A percentile compares a stretch with the other conserved stretches of the same genome.
Evolutionary conservation across 2,113 vertebrate species (phyloP).

Genomic region (Gobius niger): DNA sequence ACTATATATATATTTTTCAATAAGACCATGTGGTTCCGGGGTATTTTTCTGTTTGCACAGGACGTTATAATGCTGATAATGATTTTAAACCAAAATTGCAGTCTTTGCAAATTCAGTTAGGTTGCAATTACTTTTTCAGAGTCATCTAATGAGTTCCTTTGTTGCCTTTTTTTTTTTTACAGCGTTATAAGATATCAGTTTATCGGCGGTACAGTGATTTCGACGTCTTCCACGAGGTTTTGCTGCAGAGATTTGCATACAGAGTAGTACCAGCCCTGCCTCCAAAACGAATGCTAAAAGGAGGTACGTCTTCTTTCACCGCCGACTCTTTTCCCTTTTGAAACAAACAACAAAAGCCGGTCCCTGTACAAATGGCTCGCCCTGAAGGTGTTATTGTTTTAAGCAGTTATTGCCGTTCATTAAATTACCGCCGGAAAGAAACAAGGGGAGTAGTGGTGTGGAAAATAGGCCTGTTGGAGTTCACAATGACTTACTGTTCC

Average conservation of each 20-base stretch:
- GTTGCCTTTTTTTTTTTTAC: not conserved
- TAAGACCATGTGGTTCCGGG: no score
- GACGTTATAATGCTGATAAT: no score
- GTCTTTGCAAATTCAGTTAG: no score
- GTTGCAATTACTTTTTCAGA: not conserved
- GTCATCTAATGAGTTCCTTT: not conserved
- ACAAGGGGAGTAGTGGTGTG: slow-evolving; percentile 16
- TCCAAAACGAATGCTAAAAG: slow-evolving; percentile 91
- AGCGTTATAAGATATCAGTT: slow-evolving; percentile 89
- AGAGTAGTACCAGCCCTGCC: slow-evolving; percentile 92
- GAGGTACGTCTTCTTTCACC: slow-evolving; percentile 77
- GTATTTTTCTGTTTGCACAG: no score
- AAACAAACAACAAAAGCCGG: not conserved
- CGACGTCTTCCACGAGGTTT: slow-evolving; percentile 91
- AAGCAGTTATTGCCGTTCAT: slow-evolving; percentile 22
- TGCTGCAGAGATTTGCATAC: slow-evolving; percentile 93
- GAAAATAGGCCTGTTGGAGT: slow-evolving; percentile 33
- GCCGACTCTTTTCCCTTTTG: not conserved
- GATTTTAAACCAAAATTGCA: no score
- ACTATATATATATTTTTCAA: no score
- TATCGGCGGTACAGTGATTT: slow-evolving; percentile 94
- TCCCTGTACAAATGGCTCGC: not conserved
- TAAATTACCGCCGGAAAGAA: slow-evolving; percentile 17
- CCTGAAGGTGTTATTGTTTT: slow-evolving; percentile 10
- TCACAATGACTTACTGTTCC: slow-evolving; percentile 25